Evolutionary conservation across 1,140 invertebrate genomes (phyloP), one percentile per base, ranked within the genome.

Genomic region (Sitodiplosis mosellana): DNA sequence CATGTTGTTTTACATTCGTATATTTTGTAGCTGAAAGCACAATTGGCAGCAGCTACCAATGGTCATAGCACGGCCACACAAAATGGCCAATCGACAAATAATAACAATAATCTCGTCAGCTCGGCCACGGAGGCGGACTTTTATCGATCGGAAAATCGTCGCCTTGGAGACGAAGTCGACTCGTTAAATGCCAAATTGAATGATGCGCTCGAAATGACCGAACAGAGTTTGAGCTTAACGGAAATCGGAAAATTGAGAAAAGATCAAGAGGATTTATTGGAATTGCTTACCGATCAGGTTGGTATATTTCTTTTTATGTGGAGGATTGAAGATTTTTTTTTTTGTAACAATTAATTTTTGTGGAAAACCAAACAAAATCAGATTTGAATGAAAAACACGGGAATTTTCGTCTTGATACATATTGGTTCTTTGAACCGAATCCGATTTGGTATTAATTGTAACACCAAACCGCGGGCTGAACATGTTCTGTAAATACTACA

Each of bases 241-340:
- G 42, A 90, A 51, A 57, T 89, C 49, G 76, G 81, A 22, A 76
- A 71, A 51, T 59, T 87, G 38, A 78, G 76, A 58, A 90, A 83
- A 59, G 90, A 95, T 60, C 89, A 93, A 63, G 90, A 94, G 54
- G 86, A 94, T 68, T 65, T 94, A 51, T 65, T 95, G 17, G 78
- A 85, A 56, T 64, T 95, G 45, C 68, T 96, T 34, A 78, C 81
- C 2, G 85, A 93, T 61, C 71, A 74, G 63, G 73, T 69, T 2
- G 2, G 14, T 27, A 6, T 11, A 22, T 2, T 45, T 45, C 33
- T n/a, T n/a, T n/a, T n/a, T n/a, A n/a, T n/a, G n/a, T n/a, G 33
- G 33, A 14, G 14, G 14, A 8, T 34, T 8, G 14, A 34, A 8
- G 7, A 34, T 8, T 34, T 34, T n/a, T n/a, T n/a, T n/a, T n/a